Evolutionary conservation across 2,888 invertebrate species (phyloP), one percentile per base, ranked within the genome.

Genomic region (Ophioninae sp.): DNA sequence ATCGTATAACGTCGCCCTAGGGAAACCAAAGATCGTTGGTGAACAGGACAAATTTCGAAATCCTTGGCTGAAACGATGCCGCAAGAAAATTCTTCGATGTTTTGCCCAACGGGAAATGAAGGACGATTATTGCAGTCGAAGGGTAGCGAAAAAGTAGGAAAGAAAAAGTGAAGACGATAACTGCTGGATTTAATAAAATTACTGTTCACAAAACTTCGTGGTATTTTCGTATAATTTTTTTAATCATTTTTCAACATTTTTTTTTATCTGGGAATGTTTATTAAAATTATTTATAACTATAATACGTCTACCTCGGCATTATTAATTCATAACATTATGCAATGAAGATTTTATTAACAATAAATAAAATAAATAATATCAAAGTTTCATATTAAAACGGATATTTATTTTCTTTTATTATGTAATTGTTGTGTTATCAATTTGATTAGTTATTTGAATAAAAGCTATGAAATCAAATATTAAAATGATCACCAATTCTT

Each of bases 1-100:
- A 77, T 81, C 81, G 20, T 69, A 76, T 65, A 85, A 85, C 74
- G 85, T 82, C 51, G 84, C 84, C 7, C 69, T 85, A 22, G 82
- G 82, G 9, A 79, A 82, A 44, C 78, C 83, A 20, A 67, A 64
- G 22, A 68, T 82, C 20, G 6, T 61, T 17, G 58, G 37, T 7
- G 64, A 44, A 2, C n/a, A 56, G 30, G 61, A 74, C 23, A 72
- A 65, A 74, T 23, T 30, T 5, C 44, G 17, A 20, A 77, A 68
- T 51, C 51, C 58, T 2, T 58, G 67, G 68, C 81, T 37, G 17
- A 67, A 44, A 73, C 64, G 71, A 71, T 56, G 56, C 23, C 56
- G 39, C 1, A 84, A 84, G 69, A 82, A 79, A 73, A 72, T 68
- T 30, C 82, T 84, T 63, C 77, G 84, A 65, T 82, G 82, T 23